A percentile compares a stretch with the other conserved stretches of the same genome.
Conservation (phyloP, 2,797 vertebrate species). For the Myripristis jacobus region DNA sequence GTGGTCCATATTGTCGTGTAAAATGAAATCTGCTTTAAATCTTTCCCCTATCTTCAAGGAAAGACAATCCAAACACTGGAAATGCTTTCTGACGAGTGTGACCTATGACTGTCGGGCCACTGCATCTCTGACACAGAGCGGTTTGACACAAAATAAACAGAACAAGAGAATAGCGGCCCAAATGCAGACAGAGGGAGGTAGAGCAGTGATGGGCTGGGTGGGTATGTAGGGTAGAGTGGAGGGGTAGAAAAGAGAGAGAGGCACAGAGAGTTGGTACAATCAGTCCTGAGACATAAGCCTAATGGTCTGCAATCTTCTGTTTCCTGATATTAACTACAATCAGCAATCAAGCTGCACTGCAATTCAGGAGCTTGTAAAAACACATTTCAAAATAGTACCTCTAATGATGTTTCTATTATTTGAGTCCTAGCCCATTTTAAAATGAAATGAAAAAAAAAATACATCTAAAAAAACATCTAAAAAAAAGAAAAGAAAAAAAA, state of each 20-base stretch:
- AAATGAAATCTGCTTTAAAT: no score
- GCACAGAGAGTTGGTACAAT: conserved; percentile 61
- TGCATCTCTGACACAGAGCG: conserved; percentile 3
- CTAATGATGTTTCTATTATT: conserved; percentile 32
- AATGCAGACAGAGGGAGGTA: not conserved
- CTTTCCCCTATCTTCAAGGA: not conserved
- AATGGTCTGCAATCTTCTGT: conserved; percentile 77
- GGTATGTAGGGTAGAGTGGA: not conserved
- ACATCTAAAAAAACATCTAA: no score
- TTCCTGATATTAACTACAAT: conserved; percentile 82
- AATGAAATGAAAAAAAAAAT: conserved; percentile 44
- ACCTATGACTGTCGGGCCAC: conserved; percentile 2
- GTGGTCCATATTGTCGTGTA: not conserved
- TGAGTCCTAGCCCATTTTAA: conserved; percentile 21
- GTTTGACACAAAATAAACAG: conserved; percentile 1
- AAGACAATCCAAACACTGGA: not conserved
- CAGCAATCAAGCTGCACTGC: conserved; percentile 69
- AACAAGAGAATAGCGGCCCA: conserved; percentile 15
- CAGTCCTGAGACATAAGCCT: conserved; percentile 60
- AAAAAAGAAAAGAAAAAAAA: conserved; percentile 16
- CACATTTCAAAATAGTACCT: conserved; percentile 59
- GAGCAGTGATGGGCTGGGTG: no score
- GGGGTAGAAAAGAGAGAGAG: not conserved
- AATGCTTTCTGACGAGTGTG: conserved; percentile 26
- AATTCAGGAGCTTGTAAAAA: conserved; percentile 67